Conservation (phyloP, 2,888 invertebrate genomes). For the Callyntrura guangdongensis region DNA sequence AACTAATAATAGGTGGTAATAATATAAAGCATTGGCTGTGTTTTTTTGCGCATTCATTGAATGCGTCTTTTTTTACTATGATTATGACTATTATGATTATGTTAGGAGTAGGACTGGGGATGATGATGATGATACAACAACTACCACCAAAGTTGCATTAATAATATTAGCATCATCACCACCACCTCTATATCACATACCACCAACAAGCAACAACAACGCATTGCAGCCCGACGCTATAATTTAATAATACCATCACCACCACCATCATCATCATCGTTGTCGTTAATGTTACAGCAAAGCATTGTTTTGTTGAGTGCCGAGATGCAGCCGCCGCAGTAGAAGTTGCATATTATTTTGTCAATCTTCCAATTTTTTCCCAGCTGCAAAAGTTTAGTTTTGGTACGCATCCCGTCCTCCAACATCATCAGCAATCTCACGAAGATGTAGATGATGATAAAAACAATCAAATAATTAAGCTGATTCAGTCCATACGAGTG, state of each 20-base stretch:
- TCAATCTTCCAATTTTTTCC: slow-evolving; percentile 44
- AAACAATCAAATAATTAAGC: slow-evolving; percentile 14
- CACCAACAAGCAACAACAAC: no score
- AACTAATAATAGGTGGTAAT: slow-evolving; percentile 20
- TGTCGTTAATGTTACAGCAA: no score
- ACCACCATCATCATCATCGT: background rate
- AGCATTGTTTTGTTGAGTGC: background rate
- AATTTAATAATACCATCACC: background rate
- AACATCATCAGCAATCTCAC: no score
- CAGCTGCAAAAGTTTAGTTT: background rate
- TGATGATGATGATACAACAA: no score
- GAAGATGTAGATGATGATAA: background rate
- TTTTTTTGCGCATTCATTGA: background rate
- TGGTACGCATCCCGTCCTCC: no score
- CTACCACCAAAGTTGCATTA: no score
- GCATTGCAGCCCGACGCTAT: background rate
- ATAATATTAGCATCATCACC: no score
- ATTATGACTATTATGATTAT: background rate
- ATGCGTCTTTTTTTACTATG: background rate
- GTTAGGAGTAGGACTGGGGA: no score
- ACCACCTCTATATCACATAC: background rate
- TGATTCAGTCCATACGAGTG: background rate
- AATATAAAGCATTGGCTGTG: background rate
- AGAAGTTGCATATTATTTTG: slow-evolving; percentile 25
- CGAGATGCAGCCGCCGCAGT: background rate